A percentile compares a stretch with the other conserved stretches of the same genome.
phyloP scores from a whole-genome alignment of 2,888 invertebrate genomes.

The Diloba caeruleocephala region DNA sequence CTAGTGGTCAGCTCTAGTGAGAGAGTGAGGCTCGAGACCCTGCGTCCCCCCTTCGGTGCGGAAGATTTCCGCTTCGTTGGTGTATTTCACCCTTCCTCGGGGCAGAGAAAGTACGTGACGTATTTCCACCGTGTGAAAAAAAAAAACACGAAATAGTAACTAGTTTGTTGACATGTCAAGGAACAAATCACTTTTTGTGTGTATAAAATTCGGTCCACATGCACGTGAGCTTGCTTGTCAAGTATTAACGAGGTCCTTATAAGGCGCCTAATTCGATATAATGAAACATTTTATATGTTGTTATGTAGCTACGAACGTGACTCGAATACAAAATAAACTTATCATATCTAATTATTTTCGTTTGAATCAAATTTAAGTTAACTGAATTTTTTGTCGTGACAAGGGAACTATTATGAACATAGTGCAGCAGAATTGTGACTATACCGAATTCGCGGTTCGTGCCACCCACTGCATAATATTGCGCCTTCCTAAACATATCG shows the following conservation, averaged over 20 bases:
- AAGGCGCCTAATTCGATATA: constrained; percentile 42
- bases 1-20: too few relatives aligned
- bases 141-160: constrained; percentile 23
- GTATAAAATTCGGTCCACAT: constrained; percentile 35
- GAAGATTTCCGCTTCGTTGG: too few relatives aligned
- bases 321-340: constrained; percentile 19
- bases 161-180: constrained; percentile 44
- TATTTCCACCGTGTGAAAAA: constrained; percentile 12
- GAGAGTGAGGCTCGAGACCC: too few relatives aligned
- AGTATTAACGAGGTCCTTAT: constrained; percentile 46
- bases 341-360: not conserved
- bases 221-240: constrained; percentile 18
- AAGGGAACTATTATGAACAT: too few relatives aligned
- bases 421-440: too few relatives aligned
- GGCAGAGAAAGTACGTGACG: too few relatives aligned
- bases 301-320: constrained; percentile 40
- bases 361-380: not conserved
- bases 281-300: constrained; percentile 40
- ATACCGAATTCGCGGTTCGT: too few relatives aligned
- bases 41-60: too few relatives aligned
- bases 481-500: too few relatives aligned
- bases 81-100: too few relatives aligned
- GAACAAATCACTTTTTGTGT: constrained; percentile 34
- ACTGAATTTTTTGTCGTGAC: not conserved
- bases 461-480: too few relatives aligned